A percentile compares a stretch with the other conserved stretches of the same genome.
Conservation (phyloP, 2,888 invertebrate genomes). For the Pollenia amentaria region DNA sequence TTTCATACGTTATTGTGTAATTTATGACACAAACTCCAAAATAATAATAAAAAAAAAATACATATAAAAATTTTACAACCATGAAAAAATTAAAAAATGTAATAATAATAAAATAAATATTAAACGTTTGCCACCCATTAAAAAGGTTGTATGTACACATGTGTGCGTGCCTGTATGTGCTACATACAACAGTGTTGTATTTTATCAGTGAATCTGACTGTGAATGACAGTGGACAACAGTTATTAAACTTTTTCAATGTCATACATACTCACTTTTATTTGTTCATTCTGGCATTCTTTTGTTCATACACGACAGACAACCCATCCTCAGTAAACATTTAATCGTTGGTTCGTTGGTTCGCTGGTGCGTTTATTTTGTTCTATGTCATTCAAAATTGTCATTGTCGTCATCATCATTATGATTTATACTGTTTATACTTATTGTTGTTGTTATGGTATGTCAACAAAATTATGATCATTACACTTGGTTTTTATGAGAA, state of each 20-base stretch:
- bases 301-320: neutral
- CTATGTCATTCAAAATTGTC: constrained; percentile 11
- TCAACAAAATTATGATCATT: constrained; percentile 37
- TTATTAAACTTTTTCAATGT: constrained; percentile 68
- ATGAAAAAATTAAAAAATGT: constrained; percentile 1
- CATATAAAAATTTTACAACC: neutral
- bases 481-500: constrained; percentile 4
- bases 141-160: neutral
- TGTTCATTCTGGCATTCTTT: constrained; percentile 20
- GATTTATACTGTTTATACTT: neutral
- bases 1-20: constrained; percentile 27
- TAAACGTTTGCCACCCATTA: constrained; percentile 36
- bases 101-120: constrained; percentile 43
- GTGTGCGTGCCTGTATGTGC: constrained; percentile 5
- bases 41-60: constrained; percentile 18
- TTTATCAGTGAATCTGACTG: neutral
- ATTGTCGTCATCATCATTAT: constrained; percentile 2
- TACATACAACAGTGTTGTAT: constrained; percentile 41
- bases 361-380: neutral
- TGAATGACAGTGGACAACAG: constrained; percentile 32
- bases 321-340: neutral
- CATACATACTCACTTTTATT: constrained; percentile 36
- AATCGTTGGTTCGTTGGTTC: neutral
- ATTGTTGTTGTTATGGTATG: constrained; percentile 27
- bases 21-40: constrained; percentile 55